Evolutionary conservation across 1,140 invertebrate genomes (phyloP).

Genomic region (Drosophila rhopaloa): DNA sequence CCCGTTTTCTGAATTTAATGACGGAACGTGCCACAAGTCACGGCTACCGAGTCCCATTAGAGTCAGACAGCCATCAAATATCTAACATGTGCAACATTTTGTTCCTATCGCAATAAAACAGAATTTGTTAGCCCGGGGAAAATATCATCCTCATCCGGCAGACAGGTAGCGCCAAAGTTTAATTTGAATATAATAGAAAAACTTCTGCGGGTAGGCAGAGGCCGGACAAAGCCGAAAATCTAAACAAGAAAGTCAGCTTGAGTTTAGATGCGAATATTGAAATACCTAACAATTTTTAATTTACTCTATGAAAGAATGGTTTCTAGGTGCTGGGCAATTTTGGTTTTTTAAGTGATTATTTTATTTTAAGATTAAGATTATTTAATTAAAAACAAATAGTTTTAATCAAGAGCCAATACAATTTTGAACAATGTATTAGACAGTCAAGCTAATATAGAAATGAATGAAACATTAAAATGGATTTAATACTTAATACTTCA

Average conservation of each 20-base stretch:
- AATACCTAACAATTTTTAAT: neutral
- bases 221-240: slow-evolving; percentile 3
- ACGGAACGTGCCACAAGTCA: slow-evolving; percentile 64
- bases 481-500: no score
- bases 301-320: no score
- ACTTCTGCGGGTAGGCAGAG: slow-evolving; percentile 41
- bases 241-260: neutral
- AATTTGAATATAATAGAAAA: slow-evolving; percentile 84
- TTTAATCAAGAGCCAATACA: no score
- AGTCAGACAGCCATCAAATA: slow-evolving; percentile 39
- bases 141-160: slow-evolving; percentile 17
- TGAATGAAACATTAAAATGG: no score
- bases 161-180: slow-evolving; percentile 60
- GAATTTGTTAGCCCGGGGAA: slow-evolving; percentile 35
- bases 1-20: slow-evolving; percentile 61
- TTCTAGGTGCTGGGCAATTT: no score
- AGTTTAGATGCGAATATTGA: neutral
- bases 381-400: no score
- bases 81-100: slow-evolving; percentile 50
- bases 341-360: no score
- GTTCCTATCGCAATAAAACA: slow-evolving; percentile 37
- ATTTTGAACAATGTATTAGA: no score
- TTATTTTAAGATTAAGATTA: no score
- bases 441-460: no score
- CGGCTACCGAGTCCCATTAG: slow-evolving; percentile 33